Base-by-base conservation (phyloP, 2,888 invertebrate species). In the Megamerina dolium region DNA sequence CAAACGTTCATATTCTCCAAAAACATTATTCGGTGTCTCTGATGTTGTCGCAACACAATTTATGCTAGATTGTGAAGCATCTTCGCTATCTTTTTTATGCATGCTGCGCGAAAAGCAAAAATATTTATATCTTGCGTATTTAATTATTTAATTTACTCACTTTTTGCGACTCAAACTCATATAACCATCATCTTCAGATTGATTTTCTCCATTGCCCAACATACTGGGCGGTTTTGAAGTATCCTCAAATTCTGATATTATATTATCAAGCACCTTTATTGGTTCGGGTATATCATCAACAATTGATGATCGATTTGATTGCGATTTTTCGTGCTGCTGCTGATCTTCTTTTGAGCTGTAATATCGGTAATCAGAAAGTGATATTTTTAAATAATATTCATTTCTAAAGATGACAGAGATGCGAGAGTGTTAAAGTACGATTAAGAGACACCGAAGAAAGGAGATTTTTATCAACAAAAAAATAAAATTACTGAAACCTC, bases 121-220 rank as follows among this genome's bases (percentile, higher is more conserved):
- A 32, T 10, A 27, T 27, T n/a, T 13, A n/a, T n/a, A n/a, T n/a
- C n/a, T n/a, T n/a, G n/a, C n/a, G n/a, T n/a, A n/a, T n/a, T n/a
- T n/a, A n/a, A n/a, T n/a, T n/a, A n/a, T n/a, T n/a, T n/a, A n/a
- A 36, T 21, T 19, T 36, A 56, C 58, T 60, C 54, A 80, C 80
- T 81, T 83, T 69, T 87, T 80, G 58, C 88, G 88, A 80, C 88
- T 89, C 80, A 88, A 86, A 75, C 88, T 88, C 87, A 88, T 88
- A 75, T 89, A 88, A 71, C 88, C 88, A 79, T 89, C 88, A 79
- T 89, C 88, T 71, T 89, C 88, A 44, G 87, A 87, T 68, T 87
- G 87, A 71, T 87, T 87, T 58, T 86, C 85, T 68, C 85, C 85
- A 75, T 85, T 86, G 67, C 64, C 64, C 50, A 63, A 63, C 50